Conservation (phyloP, 2,888 invertebrate species). For the Pterobdella sp. region DNA sequence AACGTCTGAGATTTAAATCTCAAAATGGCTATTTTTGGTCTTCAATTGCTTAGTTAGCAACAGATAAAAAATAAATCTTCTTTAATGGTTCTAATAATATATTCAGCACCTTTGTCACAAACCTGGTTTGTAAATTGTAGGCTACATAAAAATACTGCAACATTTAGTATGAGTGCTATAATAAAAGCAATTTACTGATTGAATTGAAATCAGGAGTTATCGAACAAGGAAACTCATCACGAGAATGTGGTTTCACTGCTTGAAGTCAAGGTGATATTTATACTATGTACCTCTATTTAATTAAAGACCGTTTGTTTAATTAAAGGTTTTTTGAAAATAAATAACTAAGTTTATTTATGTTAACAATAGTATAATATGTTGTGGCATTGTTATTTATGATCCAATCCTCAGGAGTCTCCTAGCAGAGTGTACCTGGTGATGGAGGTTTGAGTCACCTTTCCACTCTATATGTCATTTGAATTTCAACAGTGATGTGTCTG, state of each 20-base stretch:
- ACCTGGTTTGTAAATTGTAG: too few species aligned
- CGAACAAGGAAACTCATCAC: conserved; percentile 74
- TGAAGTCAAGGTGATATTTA: conserved; percentile 71
- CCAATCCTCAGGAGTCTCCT: conserved; percentile 66
- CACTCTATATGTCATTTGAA: not conserved
- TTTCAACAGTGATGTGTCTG: too few species aligned
- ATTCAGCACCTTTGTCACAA: too few species aligned
- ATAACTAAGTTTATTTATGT: not conserved
- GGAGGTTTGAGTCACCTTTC: conserved; percentile 66
- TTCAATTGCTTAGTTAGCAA: too few species aligned
- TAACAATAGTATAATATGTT: not conserved
- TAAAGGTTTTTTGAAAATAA: too few species aligned
- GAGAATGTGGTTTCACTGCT: conserved; percentile 94
- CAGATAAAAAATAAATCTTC: too few species aligned
- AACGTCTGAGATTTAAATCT: too few species aligned
- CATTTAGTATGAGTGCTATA: too few species aligned
- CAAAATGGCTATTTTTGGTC: too few species aligned
- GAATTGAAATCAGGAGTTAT: conserved; percentile 68
- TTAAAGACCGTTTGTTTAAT: not conserved
- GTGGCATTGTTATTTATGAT: conserved; percentile 4
- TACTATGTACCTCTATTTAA: not conserved
- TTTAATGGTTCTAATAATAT: too few species aligned
- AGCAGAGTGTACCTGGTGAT: conserved; percentile 93
- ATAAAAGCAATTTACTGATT: too few species aligned
- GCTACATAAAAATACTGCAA: too few species aligned